Evolutionary conservation across 2,888 invertebrate species (phyloP).

Genomic region (Camponotus fellah): DNA sequence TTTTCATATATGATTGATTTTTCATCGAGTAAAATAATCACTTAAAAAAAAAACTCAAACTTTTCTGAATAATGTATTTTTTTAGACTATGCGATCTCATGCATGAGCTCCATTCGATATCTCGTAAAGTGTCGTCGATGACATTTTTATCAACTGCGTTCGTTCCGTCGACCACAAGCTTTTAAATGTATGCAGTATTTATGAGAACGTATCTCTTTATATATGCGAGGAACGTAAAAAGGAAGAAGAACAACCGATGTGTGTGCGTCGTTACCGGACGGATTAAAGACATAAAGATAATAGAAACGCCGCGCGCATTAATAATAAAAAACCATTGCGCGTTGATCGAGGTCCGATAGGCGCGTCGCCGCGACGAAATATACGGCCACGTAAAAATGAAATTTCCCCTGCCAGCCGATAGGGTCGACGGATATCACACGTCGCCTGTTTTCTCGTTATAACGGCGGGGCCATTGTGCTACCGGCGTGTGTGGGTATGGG

Average conservation of each 20-base stretch:
- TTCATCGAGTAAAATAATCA: constrained; percentile 5
- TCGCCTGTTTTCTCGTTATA: constrained; percentile 63
- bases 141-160: constrained; percentile 41
- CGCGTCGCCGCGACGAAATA: constrained; percentile 60
- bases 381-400: constrained; percentile 69
- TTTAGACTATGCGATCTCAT: not conserved
- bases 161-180: not conserved
- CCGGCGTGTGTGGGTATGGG: constrained; percentile 37
- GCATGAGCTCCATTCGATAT: not conserved
- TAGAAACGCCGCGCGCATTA: constrained; percentile 64
- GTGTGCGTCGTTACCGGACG: constrained; percentile 29
- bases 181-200: constrained; percentile 37
- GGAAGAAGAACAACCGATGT: constrained; percentile 22
- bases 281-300: constrained; percentile 71
- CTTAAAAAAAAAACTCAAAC: not conserved
- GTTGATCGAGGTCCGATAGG: constrained; percentile 71
- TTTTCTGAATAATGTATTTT: constrained; percentile 12
- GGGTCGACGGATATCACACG: constrained; percentile 57
- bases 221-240: constrained; percentile 32
- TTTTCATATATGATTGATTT: not conserved
- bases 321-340: constrained; percentile 64
- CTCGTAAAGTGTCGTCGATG: constrained; percentile 11
- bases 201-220: constrained; percentile 14
- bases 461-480: constrained; percentile 49
- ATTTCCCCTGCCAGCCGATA: constrained; percentile 53